Conservation (phyloP, 2,797 vertebrate genomes). For the Acanthurus leucopareius region DNA sequence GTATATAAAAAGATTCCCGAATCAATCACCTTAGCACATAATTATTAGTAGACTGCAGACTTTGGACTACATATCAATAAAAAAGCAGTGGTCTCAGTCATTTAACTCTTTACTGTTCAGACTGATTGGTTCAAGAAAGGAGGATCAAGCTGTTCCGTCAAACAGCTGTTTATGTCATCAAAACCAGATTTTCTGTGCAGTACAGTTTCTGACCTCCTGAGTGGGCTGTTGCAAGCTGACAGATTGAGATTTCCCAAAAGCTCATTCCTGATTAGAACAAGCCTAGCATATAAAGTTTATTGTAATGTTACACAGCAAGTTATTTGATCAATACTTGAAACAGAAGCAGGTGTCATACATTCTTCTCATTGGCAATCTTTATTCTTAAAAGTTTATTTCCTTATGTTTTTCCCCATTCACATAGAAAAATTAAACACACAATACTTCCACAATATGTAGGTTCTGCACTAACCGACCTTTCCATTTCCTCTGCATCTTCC, state of each 20-base stretch:
- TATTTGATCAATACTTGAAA: neutral
- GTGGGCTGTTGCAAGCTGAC: neutral
- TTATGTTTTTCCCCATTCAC: conserved; percentile 50
- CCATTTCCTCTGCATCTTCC: conserved; percentile 41
- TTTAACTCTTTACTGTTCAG: neutral
- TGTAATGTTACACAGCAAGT: neutral
- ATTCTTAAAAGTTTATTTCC: conserved; percentile 77
- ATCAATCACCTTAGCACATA: neutral
- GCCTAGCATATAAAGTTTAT: neutral
- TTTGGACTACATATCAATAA: neutral
- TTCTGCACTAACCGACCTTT: conserved; percentile 57
- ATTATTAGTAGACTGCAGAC: neutral
- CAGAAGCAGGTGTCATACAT: conserved; percentile 1
- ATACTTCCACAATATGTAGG: conserved; percentile 61
- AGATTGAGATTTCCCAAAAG: conserved; percentile 6
- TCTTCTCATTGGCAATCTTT: conserved; percentile 7
- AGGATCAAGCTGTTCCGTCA: neutral
- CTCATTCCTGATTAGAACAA: neutral
- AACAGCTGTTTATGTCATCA: conserved; percentile 4
- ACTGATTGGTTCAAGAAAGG: neutral
- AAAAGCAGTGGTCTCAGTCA: neutral
- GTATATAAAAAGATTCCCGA: neutral
- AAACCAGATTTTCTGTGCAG: neutral
- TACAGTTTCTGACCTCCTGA: conserved; percentile 39
- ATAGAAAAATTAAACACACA: conserved; percentile 76